Conservation (phyloP, 2,888 invertebrate genomes). For the Dorcus hopei region DNA sequence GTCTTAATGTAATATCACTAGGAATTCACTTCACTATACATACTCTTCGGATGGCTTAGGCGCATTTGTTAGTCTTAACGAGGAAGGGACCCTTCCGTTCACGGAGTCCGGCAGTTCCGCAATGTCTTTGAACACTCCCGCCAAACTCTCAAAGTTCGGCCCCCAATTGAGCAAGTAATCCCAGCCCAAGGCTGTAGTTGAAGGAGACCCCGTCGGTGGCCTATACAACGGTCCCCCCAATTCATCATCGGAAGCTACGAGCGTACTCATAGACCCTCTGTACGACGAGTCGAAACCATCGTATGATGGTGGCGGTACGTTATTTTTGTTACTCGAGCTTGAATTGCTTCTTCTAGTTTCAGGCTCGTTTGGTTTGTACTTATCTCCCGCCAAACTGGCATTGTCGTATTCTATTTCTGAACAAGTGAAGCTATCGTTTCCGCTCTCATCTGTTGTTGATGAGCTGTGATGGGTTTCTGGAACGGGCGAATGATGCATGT, state of each 20-base stretch:
- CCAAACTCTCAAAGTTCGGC: conserved; percentile 91
- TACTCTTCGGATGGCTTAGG: conserved; percentile 89
- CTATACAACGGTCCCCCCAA: conserved; percentile 75
- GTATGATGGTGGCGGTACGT: conserved; percentile 73
- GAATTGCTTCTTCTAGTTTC: conserved; percentile 41
- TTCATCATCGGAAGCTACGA: conserved; percentile 92
- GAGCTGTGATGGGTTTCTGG: conserved; percentile 73
- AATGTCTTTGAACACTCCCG: conserved; percentile 94
- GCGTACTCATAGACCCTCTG: conserved; percentile 87
- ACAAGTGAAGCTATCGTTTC: conserved; percentile 96
- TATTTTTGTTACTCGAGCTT: conserved; percentile 46
- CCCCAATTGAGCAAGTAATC: conserved; percentile 95
- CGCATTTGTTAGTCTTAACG: conserved; percentile 73
- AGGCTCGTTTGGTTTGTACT: conserved; percentile 52
- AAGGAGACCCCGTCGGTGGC: conserved; percentile 75
- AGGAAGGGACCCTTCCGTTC: conserved; percentile 68
- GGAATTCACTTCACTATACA: conserved; percentile 55
- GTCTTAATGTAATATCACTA: conserved; percentile 16
- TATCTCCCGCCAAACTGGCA: conserved; percentile 78
- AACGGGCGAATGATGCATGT: conserved; percentile 71
- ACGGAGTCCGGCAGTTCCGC: conserved; percentile 87
- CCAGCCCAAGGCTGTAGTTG: conserved; percentile 81
- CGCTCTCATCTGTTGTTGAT: conserved; percentile 87
- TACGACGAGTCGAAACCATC: conserved; percentile 94
- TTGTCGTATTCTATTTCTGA: conserved; percentile 97